Evolutionary conservation across 2,888 invertebrate species (phyloP), one percentile per base, ranked within the genome.

Genomic region (Stratiomys singularior): DNA sequence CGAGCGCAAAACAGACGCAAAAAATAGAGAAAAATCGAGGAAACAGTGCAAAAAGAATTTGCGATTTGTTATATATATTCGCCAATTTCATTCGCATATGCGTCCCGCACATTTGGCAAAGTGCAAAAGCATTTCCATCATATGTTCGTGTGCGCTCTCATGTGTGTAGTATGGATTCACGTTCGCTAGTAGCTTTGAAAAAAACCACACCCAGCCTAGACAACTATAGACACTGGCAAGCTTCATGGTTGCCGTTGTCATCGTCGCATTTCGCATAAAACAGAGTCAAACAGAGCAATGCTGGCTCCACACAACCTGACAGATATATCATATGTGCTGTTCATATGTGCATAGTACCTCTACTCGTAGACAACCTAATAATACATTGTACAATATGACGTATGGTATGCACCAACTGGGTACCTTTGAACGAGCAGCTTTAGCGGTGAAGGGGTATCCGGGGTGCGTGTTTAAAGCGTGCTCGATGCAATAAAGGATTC

Each of bases 161-260:
- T 37, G 37, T 37, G 37, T 37, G 9, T 37, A 37, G 37, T 37
- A 5, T 69, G 21, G 60, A 21, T 60, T 37, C 37, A 37, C 37
- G 60, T 60, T n/a, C 60, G 60, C 23, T 47, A 23, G 21, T 46
- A 11, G 47, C 30, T 46, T 69, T 21, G 69, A 69, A 69, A 69
- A 67, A 69, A 69, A 69, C 69, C 69, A 69, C 69, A 69, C 69
- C 69, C 69, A 47, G 69, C 69, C 69, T 69, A 69, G 69, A 46
- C 69, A 46, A 47, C 23, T 47, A 69, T 47, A 69, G 69, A 69
- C 21, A 69, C 69, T 37, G 69, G 28, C 30, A 44, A 66, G 66
- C 66, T 37, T 44, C 66, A 47, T 13, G 44, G 27, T 69, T 30
- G 44, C 11, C 67, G 46, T n/a, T 27, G 25, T 18, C 67, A 46